Base-by-base conservation (phyloP, 2,113 vertebrate species). In the Pomatostomus ruficeps region DNA sequence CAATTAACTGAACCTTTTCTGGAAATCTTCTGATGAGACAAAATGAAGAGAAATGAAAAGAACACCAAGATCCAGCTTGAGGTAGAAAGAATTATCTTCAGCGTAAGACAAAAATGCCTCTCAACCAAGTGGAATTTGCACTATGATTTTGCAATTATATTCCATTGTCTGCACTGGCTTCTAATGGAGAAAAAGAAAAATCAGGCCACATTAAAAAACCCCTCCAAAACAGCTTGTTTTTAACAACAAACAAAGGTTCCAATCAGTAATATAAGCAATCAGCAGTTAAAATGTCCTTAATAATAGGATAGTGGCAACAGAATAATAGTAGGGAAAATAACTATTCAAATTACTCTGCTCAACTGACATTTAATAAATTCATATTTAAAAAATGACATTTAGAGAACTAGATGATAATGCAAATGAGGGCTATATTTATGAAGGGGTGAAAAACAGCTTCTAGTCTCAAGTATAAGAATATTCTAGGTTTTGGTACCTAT, bases 321-420 rank as follows among this genome's bases (percentile, higher is more conserved):
- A 97, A 96, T 98, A 98, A 96, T 96, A 91, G 89, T 91, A 96
- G 88, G 92, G 96, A 97, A 97, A 98, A 92, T 96, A 97, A 97
- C 87, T 97, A 98, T 97, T 98, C 96, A 98, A 97, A 97, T 97
- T 97, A 97, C 84, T 89, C 96, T 96, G 95, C 96, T 97, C 96
- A 97, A 96, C 94, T 98, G 98, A 98, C 98, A 98, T 98, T 98
- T 98, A 98, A 97, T 97, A 97, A 97, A 98, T 97, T 98, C 97
- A 97, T 98, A 97, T 98, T 98, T 98, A 48, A 98, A 98, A 98
- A 98, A 91, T 98, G 98, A 98, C 98, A 98, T 98, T 98, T 98
- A 98, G 92, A 96, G 97, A 97, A 98, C 61, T 95, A 98, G 96
- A 98, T 97, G 97, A 96, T 96, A 97, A 98, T 98, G 98, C 96